Conservation (phyloP, 2,797 vertebrate species). For the Clarias fuscus region DNA sequence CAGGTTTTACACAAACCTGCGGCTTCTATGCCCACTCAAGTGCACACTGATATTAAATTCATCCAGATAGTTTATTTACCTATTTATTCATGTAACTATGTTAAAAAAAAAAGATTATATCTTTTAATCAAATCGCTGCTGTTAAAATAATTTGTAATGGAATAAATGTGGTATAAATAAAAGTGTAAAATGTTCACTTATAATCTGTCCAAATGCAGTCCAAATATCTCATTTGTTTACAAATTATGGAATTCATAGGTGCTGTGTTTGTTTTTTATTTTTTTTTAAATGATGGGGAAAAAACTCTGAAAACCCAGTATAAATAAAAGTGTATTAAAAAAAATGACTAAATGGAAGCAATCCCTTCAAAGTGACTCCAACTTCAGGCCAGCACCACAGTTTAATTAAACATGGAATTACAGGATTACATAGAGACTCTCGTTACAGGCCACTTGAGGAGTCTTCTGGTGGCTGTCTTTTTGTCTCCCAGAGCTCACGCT, state of each 20-base stretch:
- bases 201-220: too few species aligned
- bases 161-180: background rate
- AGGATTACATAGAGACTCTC: slow-evolving; percentile 78
- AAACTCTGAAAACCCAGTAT: background rate
- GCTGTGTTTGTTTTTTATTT: background rate
- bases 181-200: background rate
- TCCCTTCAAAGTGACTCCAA: slow-evolving; percentile 66
- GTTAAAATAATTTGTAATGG: background rate
- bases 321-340: slow-evolving; percentile 52
- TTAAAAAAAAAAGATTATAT: too few species aligned
- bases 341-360: slow-evolving; percentile 50
- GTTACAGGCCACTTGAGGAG: slow-evolving; percentile 76
- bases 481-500: slow-evolving; percentile 68
- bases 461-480: slow-evolving; percentile 72
- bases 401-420: slow-evolving; percentile 86
- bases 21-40: background rate
- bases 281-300: too few species aligned
- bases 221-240: background rate
- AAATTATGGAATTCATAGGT: background rate
- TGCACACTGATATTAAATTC: background rate
- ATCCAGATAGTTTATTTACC: background rate
- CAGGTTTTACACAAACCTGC: background rate
- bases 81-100: background rate
- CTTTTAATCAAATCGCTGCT: background rate
- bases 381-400: slow-evolving; percentile 71